Evolutionary conservation across 2,888 invertebrate genomes (phyloP), one percentile per base, ranked within the genome.

Genomic region (Chaitophorus viminalis): DNA sequence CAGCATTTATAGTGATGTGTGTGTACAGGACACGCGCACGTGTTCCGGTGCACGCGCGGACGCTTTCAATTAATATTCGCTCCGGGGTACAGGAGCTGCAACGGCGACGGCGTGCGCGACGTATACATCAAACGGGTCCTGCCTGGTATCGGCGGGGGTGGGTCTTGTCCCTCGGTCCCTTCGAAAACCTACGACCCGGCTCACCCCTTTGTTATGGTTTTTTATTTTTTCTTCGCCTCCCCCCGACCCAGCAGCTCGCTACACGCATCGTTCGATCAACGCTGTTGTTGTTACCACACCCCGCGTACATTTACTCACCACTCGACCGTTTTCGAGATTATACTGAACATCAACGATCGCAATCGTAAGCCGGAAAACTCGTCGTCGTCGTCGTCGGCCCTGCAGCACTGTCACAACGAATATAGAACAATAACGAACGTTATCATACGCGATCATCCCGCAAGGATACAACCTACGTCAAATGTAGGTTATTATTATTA

Each of bases 21-120:
- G 68, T 79, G 60, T 65, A 65, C 36, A 17, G 33, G 54, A 72
- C 82, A 18, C 52, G 29, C 6, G 74, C 84, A 68, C 84, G 84
- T 68, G 84, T 85, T 25, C 68, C 33, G 25, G n/a, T 74, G 68
- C 84, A 85, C 84, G 84, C 65, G 77, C 84, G 46, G 76, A 52
- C 77, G 84, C 76, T 68, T 85, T 77, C 84, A 85, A 85, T 85
- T 77, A 68, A 68, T 79, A 72, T 83, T 75, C 60, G 60, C 60
- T 75, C 39, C 39, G 74, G 81, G 81, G 14, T 14, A 1, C 46
- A 14, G 46, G 46, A 14, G 46, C 14, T 14, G 46, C 1, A 46
- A 11, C 11, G 46, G 14, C 46, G 46, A 46, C 14, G 14, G 46
- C 46, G 46, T 46, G 46, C 46, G 46, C 46, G 14, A 36, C 6